Percentiles rank a stretch among this genome's conserved stretches.
These are phyloP conservation scores for Crossocerus cetratus DNA, from an alignment of 2,888 invertebrate genomes.

Conservation along the genomic window DNA sequence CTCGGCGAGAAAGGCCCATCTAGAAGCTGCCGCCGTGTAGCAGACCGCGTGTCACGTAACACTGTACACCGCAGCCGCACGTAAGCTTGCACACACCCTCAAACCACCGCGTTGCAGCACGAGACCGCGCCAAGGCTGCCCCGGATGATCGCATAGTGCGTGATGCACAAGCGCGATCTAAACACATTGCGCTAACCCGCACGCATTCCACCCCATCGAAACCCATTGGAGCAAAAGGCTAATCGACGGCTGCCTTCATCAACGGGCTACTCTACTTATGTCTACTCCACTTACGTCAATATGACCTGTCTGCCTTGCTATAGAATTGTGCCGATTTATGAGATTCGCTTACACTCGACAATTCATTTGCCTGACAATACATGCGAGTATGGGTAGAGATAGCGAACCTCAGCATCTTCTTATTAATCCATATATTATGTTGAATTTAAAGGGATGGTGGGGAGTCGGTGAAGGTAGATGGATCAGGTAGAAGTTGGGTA, in stretches of 20 bases:
- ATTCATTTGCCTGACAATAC: too few species aligned
- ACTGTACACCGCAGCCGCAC: conserved; percentile 15
- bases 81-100: conserved; percentile 16
- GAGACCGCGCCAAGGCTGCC: not conserved
- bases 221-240: too few species aligned
- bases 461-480: conserved; percentile 10
- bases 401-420: too few species aligned
- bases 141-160: not conserved
- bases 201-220: too few species aligned
- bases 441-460: not conserved
- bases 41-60: conserved; percentile 33
- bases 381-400: too few species aligned
- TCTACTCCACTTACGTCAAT: too few species aligned
- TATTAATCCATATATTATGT: too few species aligned
- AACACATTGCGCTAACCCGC: not conserved
- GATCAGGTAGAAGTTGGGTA: conserved; percentile 20
- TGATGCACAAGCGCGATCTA: not conserved
- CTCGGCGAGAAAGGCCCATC: conserved; percentile 38
- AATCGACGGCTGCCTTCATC: too few species aligned
- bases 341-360: too few species aligned
- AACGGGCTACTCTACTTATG: too few species aligned
- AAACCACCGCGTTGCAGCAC: not conserved
- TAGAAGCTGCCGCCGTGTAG: conserved; percentile 26
- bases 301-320: too few species aligned
- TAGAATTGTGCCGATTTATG: too few species aligned